Conservation (phyloP, 2,797 vertebrate species). For the Manis javanica region DNA sequence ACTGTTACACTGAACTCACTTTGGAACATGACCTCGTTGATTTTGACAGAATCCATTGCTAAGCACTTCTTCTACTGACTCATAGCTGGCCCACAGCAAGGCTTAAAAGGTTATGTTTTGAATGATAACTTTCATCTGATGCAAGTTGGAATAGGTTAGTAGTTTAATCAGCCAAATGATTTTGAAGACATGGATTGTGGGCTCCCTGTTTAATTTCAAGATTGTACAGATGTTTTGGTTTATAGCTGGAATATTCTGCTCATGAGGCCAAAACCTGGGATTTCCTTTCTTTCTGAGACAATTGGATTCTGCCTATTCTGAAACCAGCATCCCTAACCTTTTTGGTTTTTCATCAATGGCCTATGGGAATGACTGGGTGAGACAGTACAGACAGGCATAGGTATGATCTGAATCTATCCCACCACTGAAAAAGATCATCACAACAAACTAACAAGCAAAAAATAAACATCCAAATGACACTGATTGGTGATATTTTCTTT, state of each 20-base stretch:
- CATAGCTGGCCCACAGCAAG: background rate
- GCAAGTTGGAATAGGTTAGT: background rate
- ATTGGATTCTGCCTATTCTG: background rate
- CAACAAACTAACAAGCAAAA: background rate
- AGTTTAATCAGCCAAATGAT: conserved; percentile 17
- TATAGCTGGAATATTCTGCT: conserved; percentile 8
- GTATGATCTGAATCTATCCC: background rate
- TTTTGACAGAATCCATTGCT: conserved; percentile 15
- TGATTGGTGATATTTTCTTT: conserved; percentile 29
- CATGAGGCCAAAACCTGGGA: background rate
- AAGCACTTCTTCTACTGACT: background rate
- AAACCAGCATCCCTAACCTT: background rate
- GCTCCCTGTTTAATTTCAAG: conserved; percentile 17
- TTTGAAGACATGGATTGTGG: background rate
- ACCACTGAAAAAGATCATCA: background rate
- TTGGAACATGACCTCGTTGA: background rate
- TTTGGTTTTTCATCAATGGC: background rate
- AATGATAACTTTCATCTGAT: background rate
- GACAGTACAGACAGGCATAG: background rate
- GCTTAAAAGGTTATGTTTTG: background rate
- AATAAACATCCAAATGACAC: background rate
- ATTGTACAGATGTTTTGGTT: background rate
- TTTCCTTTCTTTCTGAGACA: background rate
- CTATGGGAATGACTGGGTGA: background rate
- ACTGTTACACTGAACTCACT: background rate